Evolutionary conservation across 1,140 invertebrate genomes (phyloP).

Genomic region (Berghia stephanieae): DNA sequence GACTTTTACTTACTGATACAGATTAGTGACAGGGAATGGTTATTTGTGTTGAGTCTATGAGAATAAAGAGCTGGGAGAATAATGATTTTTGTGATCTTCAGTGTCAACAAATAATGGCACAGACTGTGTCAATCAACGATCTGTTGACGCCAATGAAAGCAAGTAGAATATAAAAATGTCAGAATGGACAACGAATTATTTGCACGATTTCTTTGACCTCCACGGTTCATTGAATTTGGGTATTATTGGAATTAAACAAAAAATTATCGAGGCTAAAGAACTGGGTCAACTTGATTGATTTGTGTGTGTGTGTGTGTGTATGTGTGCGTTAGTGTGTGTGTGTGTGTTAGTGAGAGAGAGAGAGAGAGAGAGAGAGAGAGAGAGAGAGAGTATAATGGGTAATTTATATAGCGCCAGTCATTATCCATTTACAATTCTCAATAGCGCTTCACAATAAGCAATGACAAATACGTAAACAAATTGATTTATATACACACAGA

Average conservation of each 20-base stretch:
- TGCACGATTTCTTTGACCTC: not conserved
- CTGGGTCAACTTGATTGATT: too few species aligned
- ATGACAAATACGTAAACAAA: not conserved
- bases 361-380: constrained; percentile 16
- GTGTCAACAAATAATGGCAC: too few species aligned
- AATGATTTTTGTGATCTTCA: too few species aligned
- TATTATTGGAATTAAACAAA: not conserved
- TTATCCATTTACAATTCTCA: not conserved
- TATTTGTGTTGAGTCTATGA: too few species aligned
- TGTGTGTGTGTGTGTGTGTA: too few species aligned
- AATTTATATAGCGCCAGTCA: not conserved
- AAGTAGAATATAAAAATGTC: not conserved
- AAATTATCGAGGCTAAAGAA: not conserved
- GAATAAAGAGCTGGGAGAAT: too few species aligned
- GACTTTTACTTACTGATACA: too few species aligned
- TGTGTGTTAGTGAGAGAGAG: not conserved
- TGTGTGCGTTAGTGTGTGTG: too few species aligned
- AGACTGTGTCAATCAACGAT: too few species aligned
- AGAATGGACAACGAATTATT: not conserved
- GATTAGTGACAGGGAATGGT: too few species aligned
- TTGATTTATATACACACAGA: not conserved
- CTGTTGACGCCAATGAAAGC: too few species aligned
- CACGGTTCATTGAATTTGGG: not conserved
- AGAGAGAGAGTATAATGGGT: constrained; percentile 7
- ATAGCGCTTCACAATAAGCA: too few species aligned